Percentiles rank a stretch among this genome's conserved stretches.
phyloP scores from a whole-genome alignment of 2,888 invertebrate genomes.

The Amphiduros pacificus region DNA sequence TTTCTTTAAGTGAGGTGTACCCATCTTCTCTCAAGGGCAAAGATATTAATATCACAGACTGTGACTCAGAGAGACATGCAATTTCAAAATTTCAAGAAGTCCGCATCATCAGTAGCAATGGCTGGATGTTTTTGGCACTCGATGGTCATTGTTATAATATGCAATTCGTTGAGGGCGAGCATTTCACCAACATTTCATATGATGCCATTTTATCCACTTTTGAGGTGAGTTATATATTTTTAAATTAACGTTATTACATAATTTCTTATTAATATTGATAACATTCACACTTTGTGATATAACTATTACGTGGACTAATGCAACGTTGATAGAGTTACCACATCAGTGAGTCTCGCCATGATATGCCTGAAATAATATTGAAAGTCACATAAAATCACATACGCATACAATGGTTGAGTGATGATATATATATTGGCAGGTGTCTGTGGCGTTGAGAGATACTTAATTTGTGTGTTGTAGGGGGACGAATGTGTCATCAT shows the following conservation, averaged over 20 bases:
- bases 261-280: background rate
- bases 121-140: conserved; percentile 42
- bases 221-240: conserved; percentile 14
- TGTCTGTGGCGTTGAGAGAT: no score
- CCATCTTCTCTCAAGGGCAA: conserved; percentile 41
- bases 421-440: no score
- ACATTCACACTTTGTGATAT: no score
- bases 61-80: no score
- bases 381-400: no score
- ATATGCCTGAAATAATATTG: no score
- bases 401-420: no score
- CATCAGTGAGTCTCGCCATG: no score
- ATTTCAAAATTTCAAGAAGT: conserved; percentile 30
- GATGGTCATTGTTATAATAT: conserved; percentile 34
- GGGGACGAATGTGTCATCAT: conserved; percentile 39
- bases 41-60: conserved; percentile 31
- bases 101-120: conserved; percentile 40
- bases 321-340: no score
- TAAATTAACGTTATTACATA: background rate
- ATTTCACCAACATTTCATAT: conserved; percentile 46
- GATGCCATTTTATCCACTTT: conserved; percentile 36
- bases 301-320: no score
- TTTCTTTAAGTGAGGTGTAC: conserved; percentile 41
- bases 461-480: conserved; percentile 21
- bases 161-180: conserved; percentile 36